Percentiles rank a stretch among this genome's conserved stretches.
Evolutionary conservation across 2,113 vertebrate species (phyloP).

Genomic region (Pelecanus crispus): DNA sequence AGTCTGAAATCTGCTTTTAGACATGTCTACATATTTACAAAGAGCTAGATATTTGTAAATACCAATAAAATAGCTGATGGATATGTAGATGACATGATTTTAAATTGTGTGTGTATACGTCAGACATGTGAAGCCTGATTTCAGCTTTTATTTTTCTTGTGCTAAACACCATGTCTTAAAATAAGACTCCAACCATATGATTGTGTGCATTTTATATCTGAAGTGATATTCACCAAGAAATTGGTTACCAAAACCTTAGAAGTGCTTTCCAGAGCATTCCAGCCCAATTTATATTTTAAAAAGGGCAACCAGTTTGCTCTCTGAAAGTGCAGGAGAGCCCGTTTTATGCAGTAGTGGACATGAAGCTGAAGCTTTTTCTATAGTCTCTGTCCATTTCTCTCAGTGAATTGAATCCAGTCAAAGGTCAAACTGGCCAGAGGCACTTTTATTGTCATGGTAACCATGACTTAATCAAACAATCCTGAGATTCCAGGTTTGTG

Average conservation of each 20-base stretch:
- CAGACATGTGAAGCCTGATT: neutral
- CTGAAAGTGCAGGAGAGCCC: neutral
- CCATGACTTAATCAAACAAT: slow-evolving; percentile 88
- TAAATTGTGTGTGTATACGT: neutral
- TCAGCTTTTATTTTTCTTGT: neutral
- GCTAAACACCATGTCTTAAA: neutral
- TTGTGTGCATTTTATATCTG: neutral
- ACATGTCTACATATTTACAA: neutral
- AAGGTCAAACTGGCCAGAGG: slow-evolving; percentile 87
- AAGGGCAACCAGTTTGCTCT: neutral
- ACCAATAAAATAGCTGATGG: neutral
- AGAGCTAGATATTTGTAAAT: neutral
- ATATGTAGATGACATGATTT: neutral
- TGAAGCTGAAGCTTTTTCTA: slow-evolving; percentile 45
- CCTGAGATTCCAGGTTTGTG: slow-evolving; percentile 81
- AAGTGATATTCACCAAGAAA: neutral
- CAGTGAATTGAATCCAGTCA: slow-evolving; percentile 83
- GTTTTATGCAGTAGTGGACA: slow-evolving; percentile 32
- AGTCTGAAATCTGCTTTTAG: slow-evolving; percentile 7
- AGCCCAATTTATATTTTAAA: neutral
- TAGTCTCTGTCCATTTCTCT: slow-evolving; percentile 74
- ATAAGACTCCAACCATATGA: neutral
- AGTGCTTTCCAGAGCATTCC: neutral
- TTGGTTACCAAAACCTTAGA: neutral
- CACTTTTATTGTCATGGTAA: slow-evolving; percentile 79